Evolutionary conservation across 2,888 invertebrate genomes (phyloP), one percentile per base, ranked within the genome.

Genomic region (Polia nebulosa): DNA sequence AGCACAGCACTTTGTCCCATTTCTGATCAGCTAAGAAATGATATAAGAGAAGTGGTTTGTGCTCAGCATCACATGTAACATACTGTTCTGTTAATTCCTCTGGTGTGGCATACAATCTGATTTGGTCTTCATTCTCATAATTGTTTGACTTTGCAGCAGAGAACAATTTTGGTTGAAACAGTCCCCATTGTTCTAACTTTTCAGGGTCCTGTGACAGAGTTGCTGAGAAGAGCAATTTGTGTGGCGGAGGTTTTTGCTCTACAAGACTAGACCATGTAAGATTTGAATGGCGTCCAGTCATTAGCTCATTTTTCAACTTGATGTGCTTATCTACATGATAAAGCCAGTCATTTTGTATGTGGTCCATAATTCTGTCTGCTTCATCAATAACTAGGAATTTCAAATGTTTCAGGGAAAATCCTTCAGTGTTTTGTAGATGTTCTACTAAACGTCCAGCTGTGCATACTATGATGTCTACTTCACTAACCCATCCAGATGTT

Each of bases 151-250:
- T 97, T 6, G 97, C 96, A 0, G 98, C 97, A 22, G 98, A 98
- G 90, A 99, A 99, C 8, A 99, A 94, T 91, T 97, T 98, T 0
- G 99, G 99, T 89, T 98, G 98, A 88, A 99, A 99, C 8, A 99
- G 95, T 17, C 98, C 97, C 89, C 99, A 96, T 79, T 97, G 97
- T 86, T 99, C 98, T 57, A 99, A 94, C 90, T 99, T 98, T 92
- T 99, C 99, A 0, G 99, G 99, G 94, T 99, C 99, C 89, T 99
- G 98, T 0, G 99, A 98, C 20, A 99, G 93, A 2, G 99, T 99
- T 7, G 99, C 99, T n/a, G 99, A 99, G 89, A 99, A 99, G 3
- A 99, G 95, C 55, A 99, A 95, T 91, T 99, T 99, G 84, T 99
- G 99, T 3, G 97, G 97, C 62, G 97, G 96, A 60, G 95, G 92